Evolutionary conservation across 2,113 vertebrate genomes (phyloP).

Genomic region (Tragulus kanchil): DNA sequence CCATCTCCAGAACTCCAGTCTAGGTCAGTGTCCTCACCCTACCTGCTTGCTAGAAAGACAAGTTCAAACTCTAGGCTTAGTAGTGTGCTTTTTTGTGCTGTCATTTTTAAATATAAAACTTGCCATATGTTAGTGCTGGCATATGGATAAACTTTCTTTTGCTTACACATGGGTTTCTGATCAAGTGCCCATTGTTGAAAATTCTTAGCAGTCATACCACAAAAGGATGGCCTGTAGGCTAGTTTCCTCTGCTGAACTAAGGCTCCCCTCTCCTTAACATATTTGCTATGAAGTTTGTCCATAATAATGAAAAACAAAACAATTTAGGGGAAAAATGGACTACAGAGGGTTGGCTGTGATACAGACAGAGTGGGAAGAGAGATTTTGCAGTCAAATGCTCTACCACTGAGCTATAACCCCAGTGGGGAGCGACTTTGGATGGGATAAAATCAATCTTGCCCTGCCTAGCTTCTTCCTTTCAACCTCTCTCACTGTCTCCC

Average conservation of each 20-base stretch:
- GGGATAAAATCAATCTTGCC: background rate
- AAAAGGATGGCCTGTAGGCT: background rate
- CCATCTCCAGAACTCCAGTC: background rate
- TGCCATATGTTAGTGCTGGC: background rate
- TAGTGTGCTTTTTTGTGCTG: background rate
- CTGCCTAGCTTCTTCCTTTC: background rate
- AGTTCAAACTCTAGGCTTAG: background rate
- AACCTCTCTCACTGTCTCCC: background rate
- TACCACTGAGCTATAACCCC: too few species aligned
- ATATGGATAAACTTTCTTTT: background rate
- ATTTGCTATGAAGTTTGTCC: background rate
- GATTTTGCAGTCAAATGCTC: too few species aligned
- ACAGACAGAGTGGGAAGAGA: background rate
- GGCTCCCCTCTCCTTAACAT: background rate
- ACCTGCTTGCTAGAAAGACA: background rate
- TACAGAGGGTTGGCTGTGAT: background rate
- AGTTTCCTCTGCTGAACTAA: background rate
- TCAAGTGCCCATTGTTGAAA: background rate
- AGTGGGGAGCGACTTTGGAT: background rate
- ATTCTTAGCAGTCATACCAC: background rate
- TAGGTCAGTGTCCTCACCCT: background rate
- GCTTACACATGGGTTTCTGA: background rate
- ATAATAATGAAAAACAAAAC: background rate
- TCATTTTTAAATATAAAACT: background rate
- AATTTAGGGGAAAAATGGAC: rapidly evolving